Conservation (phyloP, 2,797 vertebrate genomes). For the Coccyzus lansbergi region DNA sequence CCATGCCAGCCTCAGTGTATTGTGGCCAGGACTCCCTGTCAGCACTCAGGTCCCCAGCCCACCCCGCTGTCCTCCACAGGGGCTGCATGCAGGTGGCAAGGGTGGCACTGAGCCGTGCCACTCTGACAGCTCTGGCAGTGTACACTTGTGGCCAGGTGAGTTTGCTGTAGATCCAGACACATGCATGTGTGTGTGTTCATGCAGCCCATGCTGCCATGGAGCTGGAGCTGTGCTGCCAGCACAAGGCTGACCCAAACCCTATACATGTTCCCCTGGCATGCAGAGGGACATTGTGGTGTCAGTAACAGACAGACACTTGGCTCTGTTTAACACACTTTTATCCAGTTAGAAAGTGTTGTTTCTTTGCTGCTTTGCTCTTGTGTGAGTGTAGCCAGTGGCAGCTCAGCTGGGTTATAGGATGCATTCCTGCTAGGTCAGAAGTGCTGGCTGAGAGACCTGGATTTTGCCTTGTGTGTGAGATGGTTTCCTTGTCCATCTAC, state of each 20-base stretch:
- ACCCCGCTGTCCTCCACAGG: not conserved
- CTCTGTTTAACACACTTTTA: constrained; percentile 3
- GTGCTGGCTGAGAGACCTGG: accelerated
- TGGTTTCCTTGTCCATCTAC: not conserved
- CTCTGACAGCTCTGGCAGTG: accelerated
- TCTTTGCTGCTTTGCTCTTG: not conserved
- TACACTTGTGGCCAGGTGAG: not conserved
- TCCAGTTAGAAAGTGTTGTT: not conserved
- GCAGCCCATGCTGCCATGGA: accelerated
- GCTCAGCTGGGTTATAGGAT: accelerated
- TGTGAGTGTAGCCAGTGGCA: not conserved
- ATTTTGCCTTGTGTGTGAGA: not conserved
- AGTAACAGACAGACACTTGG: accelerated
- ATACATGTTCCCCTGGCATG: accelerated
- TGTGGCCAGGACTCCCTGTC: not conserved
- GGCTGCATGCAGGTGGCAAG: accelerated
- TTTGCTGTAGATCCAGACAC: not conserved
- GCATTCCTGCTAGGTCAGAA: accelerated
- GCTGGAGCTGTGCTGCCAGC: not conserved
- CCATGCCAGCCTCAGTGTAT: accelerated
- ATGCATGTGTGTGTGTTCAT: accelerated
- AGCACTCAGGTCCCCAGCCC: accelerated
- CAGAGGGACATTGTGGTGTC: accelerated
- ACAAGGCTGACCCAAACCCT: accelerated
- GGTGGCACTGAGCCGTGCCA: accelerated